Percentiles rank a stretch among this genome's conserved stretches.
Conservation (phyloP, 2,113 vertebrate species). For the Cheirogaleus medius region DNA sequence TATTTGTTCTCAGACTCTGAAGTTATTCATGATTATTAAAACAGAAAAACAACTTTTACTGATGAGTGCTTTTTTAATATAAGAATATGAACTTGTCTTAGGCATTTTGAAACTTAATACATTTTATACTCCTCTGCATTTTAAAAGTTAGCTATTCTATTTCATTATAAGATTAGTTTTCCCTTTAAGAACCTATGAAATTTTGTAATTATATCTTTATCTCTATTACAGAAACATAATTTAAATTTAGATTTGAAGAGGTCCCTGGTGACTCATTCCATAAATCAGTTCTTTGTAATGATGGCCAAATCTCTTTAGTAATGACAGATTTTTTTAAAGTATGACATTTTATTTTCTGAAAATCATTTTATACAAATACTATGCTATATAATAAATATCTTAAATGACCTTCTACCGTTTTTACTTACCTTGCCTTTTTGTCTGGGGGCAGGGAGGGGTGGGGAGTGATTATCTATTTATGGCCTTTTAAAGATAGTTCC, state of each 20-base stretch:
- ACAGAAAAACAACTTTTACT: background rate
- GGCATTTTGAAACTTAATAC: background rate
- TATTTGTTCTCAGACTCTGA: background rate
- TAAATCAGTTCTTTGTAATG: slow-evolving; percentile 26
- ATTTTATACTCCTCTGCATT: background rate
- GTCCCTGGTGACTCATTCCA: background rate
- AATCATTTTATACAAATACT: background rate
- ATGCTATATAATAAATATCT: background rate
- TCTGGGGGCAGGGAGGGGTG: background rate
- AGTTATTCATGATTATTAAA: slow-evolving; percentile 21
- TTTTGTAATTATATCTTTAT: background rate
- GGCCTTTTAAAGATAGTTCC: background rate
- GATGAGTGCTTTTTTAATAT: background rate
- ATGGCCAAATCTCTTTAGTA: slow-evolving; percentile 3
- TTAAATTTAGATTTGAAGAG: slow-evolving; percentile 9
- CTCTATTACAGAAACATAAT: background rate
- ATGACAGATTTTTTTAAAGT: background rate
- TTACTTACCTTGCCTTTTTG: background rate
- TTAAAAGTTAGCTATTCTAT: slow-evolving; percentile 37
- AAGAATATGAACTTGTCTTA: background rate
- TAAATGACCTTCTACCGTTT: background rate
- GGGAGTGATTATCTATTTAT: background rate
- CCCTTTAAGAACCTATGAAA: background rate
- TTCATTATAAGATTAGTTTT: slow-evolving; percentile 38
- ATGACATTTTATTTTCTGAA: slow-evolving; percentile 1